Evolutionary conservation across 2,113 vertebrate species (phyloP).

Genomic region (Eclectus roratus): DNA sequence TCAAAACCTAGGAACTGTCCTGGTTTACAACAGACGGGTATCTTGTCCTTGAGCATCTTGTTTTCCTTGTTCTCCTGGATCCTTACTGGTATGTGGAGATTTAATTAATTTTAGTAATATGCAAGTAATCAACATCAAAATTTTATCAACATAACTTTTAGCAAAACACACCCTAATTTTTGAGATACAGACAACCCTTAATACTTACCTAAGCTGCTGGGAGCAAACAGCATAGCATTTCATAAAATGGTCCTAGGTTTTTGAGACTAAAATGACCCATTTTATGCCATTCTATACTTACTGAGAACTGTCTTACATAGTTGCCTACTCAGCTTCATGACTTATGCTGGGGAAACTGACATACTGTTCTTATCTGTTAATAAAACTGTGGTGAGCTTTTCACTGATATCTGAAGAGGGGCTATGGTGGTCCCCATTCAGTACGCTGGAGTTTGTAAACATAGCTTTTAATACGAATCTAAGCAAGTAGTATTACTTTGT

Average conservation of each 20-base stretch:
- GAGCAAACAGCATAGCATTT: background rate
- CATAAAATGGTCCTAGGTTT: background rate
- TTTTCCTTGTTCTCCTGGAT: background rate
- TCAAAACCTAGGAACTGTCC: background rate
- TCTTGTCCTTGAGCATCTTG: background rate
- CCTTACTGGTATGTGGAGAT: background rate
- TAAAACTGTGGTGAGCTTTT: background rate
- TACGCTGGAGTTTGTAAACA: background rate
- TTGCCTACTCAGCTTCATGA: background rate
- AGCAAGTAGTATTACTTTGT: background rate
- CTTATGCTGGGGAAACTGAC: background rate
- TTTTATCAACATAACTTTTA: background rate
- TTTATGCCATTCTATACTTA: background rate
- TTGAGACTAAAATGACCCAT: background rate
- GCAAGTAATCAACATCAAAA: background rate
- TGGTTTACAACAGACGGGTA: background rate
- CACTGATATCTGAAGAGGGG: background rate
- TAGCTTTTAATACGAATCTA: background rate
- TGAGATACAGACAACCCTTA: background rate
- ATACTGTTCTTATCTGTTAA: background rate
- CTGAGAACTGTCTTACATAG: background rate
- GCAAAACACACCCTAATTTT: background rate
- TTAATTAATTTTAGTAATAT: background rate
- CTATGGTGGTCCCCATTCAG: background rate
- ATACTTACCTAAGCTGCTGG: background rate